Conservation (phyloP, 2,113 vertebrate genomes). For the Lynx canadensis region DNA sequence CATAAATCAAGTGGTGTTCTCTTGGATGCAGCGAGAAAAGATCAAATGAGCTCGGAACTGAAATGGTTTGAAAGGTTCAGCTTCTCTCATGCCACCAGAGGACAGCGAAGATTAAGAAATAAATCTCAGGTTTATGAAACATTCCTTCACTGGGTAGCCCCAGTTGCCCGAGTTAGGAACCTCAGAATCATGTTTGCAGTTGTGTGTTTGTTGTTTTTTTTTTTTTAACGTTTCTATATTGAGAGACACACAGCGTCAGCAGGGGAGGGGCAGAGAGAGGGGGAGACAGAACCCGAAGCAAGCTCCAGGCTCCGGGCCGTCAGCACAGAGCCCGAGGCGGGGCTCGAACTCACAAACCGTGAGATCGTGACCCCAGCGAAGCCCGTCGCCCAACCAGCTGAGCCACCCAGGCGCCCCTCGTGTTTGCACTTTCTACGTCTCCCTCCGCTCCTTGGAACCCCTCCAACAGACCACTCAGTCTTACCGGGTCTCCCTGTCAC, state of each 20-base stretch:
- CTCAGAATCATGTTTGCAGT: not conserved
- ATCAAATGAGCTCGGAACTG: not conserved
- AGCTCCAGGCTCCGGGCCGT: too few relatives aligned
- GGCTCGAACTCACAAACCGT: too few relatives aligned
- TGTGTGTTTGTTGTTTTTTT: too few relatives aligned
- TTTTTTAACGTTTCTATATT: too few relatives aligned
- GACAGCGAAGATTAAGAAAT: not conserved
- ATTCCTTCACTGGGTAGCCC: not conserved
- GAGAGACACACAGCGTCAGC: too few relatives aligned
- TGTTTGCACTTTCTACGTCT: not conserved
- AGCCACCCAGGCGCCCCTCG: not conserved
- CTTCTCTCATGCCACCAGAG: not conserved
- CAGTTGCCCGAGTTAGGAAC: not conserved
- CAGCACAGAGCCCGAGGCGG: too few relatives aligned
- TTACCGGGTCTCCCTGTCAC: not conserved
- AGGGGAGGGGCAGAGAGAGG: too few relatives aligned
- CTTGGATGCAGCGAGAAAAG: conserved; percentile 32
- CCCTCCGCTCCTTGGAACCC: not conserved
- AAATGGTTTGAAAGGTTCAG: not conserved
- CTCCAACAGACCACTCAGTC: not conserved
- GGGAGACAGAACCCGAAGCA: too few relatives aligned
- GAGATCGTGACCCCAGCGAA: too few relatives aligned
- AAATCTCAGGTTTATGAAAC: conserved; percentile 15
- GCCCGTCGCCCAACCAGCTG: too few relatives aligned
- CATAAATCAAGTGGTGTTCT: not conserved